These are phyloP conservation scores for Tetranychus piercei DNA, from an alignment of 2,888 invertebrate genomes.

Conservation along the genomic window DNA sequence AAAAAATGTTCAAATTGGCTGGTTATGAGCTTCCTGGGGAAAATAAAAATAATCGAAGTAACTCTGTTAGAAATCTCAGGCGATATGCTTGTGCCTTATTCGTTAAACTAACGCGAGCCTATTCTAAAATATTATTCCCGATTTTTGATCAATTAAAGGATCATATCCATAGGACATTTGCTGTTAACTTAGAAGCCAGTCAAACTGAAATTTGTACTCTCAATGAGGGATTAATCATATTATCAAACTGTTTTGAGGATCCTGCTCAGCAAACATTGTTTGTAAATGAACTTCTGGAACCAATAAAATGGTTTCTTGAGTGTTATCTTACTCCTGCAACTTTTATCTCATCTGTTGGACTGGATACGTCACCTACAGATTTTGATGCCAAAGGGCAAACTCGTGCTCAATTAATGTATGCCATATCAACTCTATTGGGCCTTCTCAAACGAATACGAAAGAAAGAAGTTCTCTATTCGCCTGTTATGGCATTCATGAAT, in stretches of 20 bases:
- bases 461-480: constrained; percentile 9
- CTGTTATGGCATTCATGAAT: constrained; percentile 4
- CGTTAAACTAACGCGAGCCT: constrained; percentile 71
- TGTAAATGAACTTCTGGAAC: constrained; percentile 12
- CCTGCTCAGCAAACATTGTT: constrained; percentile 42
- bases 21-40: constrained; percentile 51
- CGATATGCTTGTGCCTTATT: constrained; percentile 73
- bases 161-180: constrained; percentile 5
- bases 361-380: constrained; percentile 2
- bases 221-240: constrained; percentile 34
- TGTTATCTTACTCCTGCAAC: neutral
- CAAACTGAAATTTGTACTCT: constrained; percentile 64
- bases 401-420: constrained; percentile 14
- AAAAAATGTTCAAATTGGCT: constrained; percentile 32
- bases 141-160: constrained; percentile 13
- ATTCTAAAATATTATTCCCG: constrained; percentile 53
- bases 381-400: constrained; percentile 3
- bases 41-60: constrained; percentile 47
- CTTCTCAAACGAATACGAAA: constrained; percentile 16
- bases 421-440: constrained; percentile 10
- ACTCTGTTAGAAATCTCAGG: constrained; percentile 59
- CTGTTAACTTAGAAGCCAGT: constrained; percentile 42
- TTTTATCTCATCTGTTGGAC: constrained; percentile 12
- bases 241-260: constrained; percentile 63
- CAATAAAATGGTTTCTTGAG: constrained; percentile 11